phyloP scores from a whole-genome alignment of 2,888 invertebrate genomes.

The Athrips mouffetella region DNA sequence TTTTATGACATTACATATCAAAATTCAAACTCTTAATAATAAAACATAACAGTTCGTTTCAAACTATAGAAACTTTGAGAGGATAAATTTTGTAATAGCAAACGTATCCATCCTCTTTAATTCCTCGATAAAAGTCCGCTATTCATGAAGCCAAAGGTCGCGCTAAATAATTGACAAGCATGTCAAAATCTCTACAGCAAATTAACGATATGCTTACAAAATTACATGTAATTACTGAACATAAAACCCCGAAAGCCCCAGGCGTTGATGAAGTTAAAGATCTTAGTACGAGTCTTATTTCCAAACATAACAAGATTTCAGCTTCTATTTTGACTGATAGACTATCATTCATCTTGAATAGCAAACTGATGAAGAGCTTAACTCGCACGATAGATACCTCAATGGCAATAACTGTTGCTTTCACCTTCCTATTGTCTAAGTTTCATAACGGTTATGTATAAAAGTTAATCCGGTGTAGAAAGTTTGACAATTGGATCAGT shows the following conservation, averaged over 20 bases:
- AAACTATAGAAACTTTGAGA: no score
- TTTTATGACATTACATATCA: no score
- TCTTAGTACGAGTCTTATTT: conserved; percentile 14
- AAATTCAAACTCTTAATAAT: no score
- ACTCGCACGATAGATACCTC: conserved; percentile 30
- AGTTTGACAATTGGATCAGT: conserved; percentile 51
- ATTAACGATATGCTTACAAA: background rate
- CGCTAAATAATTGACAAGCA: background rate
- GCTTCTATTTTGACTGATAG: conserved; percentile 33
- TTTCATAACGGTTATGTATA: conserved; percentile 56
- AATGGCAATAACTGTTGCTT: conserved; percentile 47
- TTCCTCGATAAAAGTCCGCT: no score
- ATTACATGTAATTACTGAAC: conserved; percentile 1
- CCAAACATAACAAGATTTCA: conserved; percentile 9
- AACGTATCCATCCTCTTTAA: no score
- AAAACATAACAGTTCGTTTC: no score
- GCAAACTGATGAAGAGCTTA: conserved; percentile 37
- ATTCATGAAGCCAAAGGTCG: background rate
- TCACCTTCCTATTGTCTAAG: conserved; percentile 54
- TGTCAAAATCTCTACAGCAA: background rate
- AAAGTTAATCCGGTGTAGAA: conserved; percentile 53
- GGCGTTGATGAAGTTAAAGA: conserved; percentile 9
- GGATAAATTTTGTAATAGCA: no score
- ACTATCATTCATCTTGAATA: conserved; percentile 36
- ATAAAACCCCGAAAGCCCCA: background rate